Conservation (phyloP, 64 coral and sea anemone species). For the Cladopsammia gracilis region DNA sequence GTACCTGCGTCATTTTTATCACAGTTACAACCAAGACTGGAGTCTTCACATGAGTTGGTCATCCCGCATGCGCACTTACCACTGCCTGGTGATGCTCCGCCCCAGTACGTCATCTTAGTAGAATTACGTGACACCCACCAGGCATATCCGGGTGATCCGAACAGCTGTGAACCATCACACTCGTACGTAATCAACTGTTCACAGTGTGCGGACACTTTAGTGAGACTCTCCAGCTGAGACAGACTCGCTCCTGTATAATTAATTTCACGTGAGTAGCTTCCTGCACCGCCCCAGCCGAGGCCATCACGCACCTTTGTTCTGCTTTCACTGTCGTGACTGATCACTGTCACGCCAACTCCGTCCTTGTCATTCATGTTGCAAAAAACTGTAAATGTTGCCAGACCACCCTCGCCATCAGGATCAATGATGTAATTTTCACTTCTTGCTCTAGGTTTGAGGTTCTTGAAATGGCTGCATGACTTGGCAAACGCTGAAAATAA, state of each 20-base stretch:
- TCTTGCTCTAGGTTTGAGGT: too few species aligned
- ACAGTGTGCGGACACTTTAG: not conserved
- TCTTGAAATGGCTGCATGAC: too few species aligned
- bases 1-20: not conserved
- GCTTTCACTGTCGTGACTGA: conserved; percentile 1
- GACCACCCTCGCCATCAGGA: not conserved
- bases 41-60: not conserved
- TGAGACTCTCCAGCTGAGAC: not conserved
- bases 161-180: not conserved
- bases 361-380: not conserved
- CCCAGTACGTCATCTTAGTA: not conserved
- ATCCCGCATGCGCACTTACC: conserved; percentile 17
- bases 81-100: not conserved
- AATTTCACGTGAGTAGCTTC: not conserved
- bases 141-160: not conserved
- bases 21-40: not conserved
- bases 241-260: not conserved
- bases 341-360: not conserved
- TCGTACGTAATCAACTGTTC: not conserved
- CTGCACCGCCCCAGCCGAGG: not conserved
- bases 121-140: not conserved
- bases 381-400: not conserved
- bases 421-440: not conserved
- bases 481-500: too few species aligned
- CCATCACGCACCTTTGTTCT: not conserved